These are phyloP conservation scores for Nesoenas mayeri DNA, from an alignment of 2,113 vertebrate genomes.

Conservation along the genomic window DNA sequence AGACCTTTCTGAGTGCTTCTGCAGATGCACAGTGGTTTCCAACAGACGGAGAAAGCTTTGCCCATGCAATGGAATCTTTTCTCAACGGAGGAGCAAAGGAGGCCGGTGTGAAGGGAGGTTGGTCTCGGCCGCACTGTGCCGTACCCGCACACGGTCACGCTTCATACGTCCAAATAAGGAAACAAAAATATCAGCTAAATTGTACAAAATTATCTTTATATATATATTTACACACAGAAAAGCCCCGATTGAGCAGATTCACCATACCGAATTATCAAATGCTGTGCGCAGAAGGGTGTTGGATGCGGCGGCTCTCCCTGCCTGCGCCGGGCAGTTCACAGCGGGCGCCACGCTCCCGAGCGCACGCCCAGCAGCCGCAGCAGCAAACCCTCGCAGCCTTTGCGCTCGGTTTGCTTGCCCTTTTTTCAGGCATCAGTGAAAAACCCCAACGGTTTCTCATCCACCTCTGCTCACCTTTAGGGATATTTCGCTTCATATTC, in stretches of 20 bases:
- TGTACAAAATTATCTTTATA: conserved; percentile 28
- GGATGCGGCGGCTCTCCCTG: conserved; percentile 72
- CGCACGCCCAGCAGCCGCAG: conserved; percentile 62
- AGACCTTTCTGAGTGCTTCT: conserved; percentile 6
- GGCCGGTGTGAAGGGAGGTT: too few species aligned
- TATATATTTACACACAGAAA: conserved; percentile 61
- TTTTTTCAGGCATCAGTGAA: neutral
- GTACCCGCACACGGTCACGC: neutral
- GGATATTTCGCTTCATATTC: neutral
- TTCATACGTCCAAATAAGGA: conserved; percentile 65
- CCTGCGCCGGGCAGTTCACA: conserved; percentile 75
- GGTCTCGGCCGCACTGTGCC: too few species aligned
- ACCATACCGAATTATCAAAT: conserved; percentile 70
- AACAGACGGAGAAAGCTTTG: conserved; percentile 21
- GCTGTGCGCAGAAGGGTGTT: conserved; percentile 71
- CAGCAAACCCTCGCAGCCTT: conserved; percentile 57
- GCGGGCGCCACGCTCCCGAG: conserved; percentile 64
- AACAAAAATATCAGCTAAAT: conserved; percentile 70
- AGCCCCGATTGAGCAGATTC: conserved; percentile 68
- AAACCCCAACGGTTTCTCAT: neutral
- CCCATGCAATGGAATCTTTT: too few species aligned
- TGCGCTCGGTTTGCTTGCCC: neutral
- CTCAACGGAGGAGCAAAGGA: too few species aligned
- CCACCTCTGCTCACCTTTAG: neutral
- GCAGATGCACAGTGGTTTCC: conserved; percentile 40